Evolutionary conservation across 64 coral and sea anemone species (phyloP), one percentile per base, ranked within the genome.

Genomic region (Hydrozoanthus tunicans): DNA sequence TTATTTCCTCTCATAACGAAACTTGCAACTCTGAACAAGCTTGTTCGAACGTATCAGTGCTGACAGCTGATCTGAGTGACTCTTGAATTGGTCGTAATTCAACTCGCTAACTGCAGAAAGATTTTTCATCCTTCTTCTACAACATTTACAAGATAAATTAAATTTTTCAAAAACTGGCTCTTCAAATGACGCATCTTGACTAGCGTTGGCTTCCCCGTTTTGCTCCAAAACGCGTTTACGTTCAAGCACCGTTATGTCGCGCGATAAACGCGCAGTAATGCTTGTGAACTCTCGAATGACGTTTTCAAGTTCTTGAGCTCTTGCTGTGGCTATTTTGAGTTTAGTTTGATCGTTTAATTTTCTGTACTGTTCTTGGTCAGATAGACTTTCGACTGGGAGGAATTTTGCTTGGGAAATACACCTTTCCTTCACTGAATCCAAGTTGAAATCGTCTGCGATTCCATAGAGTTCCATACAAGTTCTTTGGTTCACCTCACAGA

Each of bases 101-200:
- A 88, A 43, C 56, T 88, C 84, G 59, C 84, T 88, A 25, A 88
- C 84, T 5, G 69, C 84, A 32, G 84, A 88, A 61, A 88, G 84
- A 88, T 88, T 88, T 57, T 75, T 88, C 84, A 88, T 88, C 9
- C 84, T 54, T 32, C 84, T 88, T 74, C 84, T 67, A 74, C 84
- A 88, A 74, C 84, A 88, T 73, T 88, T 88, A 57, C 84, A 88
- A 0, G 69, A 88, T 27, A 88, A 73, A 73, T 88, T 88, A 25
- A 59, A 75, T 56, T 88, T 88, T 53, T 88, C 84, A 61, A 74
- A 58, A 70, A 88, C 12, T 1, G 84, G 53, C 12, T 88, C 84
- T 6, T 88, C 84, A 13, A 9, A 4, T 43, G 56, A 73, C 11
- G 23, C 54, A 14, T 59, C 55, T 25, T 58, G 68, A 4, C 54